A percentile compares a stretch with the other conserved stretches of the same genome.
phyloP scores from a whole-genome alignment of 2,797 vertebrate species.

The Discoglossus pictus region DNA sequence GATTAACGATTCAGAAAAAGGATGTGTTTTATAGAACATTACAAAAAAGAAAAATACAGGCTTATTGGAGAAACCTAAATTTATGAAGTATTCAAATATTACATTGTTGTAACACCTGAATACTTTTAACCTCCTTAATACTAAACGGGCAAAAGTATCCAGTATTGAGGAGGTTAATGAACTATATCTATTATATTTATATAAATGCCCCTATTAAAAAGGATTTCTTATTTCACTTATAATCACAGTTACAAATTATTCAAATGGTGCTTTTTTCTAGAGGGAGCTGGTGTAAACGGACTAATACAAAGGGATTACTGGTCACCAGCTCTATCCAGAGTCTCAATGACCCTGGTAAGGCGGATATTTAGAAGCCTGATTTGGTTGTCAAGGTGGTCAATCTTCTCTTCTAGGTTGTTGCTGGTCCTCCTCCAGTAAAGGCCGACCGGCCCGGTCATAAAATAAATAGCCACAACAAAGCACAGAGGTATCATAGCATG shows the following conservation, averaged over 20 bases:
- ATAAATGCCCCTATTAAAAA: no score
- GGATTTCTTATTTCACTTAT: not conserved
- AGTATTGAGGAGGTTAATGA: no score
- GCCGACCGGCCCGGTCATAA: slow-evolving; percentile 92
- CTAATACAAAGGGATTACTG: slow-evolving; percentile 64
- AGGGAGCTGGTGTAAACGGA: slow-evolving; percentile 55
- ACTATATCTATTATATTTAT: no score
- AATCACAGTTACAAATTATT: slow-evolving; percentile 3
- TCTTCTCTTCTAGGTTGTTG: slow-evolving; percentile 89
- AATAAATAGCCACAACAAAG: slow-evolving; percentile 91
- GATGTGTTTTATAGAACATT: not conserved
- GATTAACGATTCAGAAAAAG: not conserved
- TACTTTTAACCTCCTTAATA: no score
- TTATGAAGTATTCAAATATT: no score
- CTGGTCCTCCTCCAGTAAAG: slow-evolving; percentile 84
- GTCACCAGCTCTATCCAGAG: slow-evolving; percentile 79
- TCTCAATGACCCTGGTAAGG: slow-evolving; percentile 89
- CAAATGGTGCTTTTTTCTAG: slow-evolving; percentile 32
- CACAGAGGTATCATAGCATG: slow-evolving; percentile 87
- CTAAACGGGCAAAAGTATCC: no score
- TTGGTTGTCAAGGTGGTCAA: slow-evolving; percentile 92
- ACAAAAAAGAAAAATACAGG: no score
- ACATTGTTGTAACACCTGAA: no score
- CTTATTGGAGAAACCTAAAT: no score
- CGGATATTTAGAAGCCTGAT: slow-evolving; percentile 93